Evolutionary conservation across 1,140 invertebrate genomes (phyloP).

Genomic region (Sitophilus oryzae): DNA sequence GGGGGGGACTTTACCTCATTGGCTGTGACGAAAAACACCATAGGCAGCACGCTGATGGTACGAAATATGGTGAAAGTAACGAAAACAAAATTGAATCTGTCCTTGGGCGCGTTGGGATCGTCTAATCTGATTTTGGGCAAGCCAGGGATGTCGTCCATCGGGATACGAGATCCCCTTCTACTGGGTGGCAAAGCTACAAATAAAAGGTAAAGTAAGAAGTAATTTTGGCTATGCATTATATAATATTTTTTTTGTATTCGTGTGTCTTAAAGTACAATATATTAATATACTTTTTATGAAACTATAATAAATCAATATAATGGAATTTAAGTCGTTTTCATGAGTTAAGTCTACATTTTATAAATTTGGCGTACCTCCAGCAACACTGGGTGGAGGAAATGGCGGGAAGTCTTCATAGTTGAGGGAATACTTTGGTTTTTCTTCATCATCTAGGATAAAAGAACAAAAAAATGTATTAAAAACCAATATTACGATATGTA

Average conservation of each 20-base stretch:
- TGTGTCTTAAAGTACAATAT: no score
- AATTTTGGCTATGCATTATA: no score
- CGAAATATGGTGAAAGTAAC: constrained; percentile 5
- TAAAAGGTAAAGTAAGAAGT: no score
- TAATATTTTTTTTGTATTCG: no score
- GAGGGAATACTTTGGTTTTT: not conserved
- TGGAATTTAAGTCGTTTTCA: no score
- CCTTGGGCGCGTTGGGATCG: not conserved
- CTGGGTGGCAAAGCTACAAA: not conserved
- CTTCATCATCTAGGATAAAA: not conserved
- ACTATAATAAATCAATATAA: no score
- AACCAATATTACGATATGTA: not conserved
- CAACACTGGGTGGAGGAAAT: not conserved
- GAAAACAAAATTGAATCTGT: not conserved
- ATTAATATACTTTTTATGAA: no score
- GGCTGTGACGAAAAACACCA: constrained; percentile 10
- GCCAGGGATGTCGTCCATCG: not conserved
- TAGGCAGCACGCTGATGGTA: constrained; percentile 10
- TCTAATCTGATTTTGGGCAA: not conserved
- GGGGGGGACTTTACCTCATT: constrained; percentile 8
- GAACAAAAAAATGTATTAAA: not conserved
- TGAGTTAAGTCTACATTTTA: no score
- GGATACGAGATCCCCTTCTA: not conserved
- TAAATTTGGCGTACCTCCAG: no score
- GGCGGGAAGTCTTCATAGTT: not conserved